Base-by-base conservation (phyloP, 2,888 invertebrate genomes). In the Polylopha cassiicola region DNA sequence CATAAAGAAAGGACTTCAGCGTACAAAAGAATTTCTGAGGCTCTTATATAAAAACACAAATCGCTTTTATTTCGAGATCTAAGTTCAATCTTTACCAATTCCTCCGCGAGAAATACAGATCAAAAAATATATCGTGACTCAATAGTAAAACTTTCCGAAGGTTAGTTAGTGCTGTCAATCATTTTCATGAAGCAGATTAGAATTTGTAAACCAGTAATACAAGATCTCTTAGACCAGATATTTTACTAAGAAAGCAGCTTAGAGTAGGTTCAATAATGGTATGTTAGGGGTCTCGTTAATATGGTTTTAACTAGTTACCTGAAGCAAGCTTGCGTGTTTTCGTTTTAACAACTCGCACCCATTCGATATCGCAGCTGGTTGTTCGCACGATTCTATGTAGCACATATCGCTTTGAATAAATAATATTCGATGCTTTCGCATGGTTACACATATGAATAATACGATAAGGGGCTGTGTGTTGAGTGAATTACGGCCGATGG, bases 391-490 rank as follows among this genome's bases (percentile, higher is more conserved):
- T 20, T 32, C 34, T 23, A 28, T 28, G 23, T 11, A 29, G 27
- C 39, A 47, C 41, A 38, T 30, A 44, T 43, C 39, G 39, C 24
- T 37, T 37, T 47, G 43, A 50, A 50, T 47, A 47, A 47, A 47
- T 50, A 47, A 50, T 47, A 46, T 34, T 39, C 34, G 32, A 39
- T 34, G 37, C 44, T 38, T 46, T 39, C 43, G 37, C 31, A 23
- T 37, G 37, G 42, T 44, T 30, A 44, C 38, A 44, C 36, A 37
- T 26, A 41, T 37, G 42, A 37, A 37, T 39, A 43, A 32, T 33
- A 28, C 33, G 33, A 36, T 36, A 42, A 36, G 24, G 38, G 32
- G 23, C 38, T 16, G n/a, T n/a, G n/a, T 9, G 41, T 21, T 24
- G 30, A 41, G 30, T 41, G 34, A 41, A 34, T 30, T 34, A 30